Evolutionary conservation across 2,888 invertebrate species (phyloP).

Genomic region (Meteorus cinctellus): DNA sequence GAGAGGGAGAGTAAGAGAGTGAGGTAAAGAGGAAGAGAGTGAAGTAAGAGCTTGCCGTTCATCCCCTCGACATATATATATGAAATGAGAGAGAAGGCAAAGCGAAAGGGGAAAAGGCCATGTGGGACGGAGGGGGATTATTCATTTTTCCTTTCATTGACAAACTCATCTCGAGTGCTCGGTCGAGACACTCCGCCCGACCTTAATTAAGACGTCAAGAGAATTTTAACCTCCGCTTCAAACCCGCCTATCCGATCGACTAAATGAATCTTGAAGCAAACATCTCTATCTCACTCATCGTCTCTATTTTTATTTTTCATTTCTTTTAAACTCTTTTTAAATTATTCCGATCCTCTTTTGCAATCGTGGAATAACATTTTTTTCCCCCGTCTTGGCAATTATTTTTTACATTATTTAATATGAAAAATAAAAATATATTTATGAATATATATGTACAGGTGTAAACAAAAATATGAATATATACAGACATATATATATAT

Average conservation of each 20-base stretch:
- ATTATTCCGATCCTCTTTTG: constrained; percentile 32
- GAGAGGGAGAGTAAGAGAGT: constrained; percentile 9
- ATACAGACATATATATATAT: not conserved
- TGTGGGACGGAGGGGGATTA: constrained; percentile 41
- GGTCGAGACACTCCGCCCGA: constrained; percentile 38
- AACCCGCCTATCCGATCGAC: constrained; percentile 49
- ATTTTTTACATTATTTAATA: not conserved
- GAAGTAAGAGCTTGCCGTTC: constrained; percentile 30
- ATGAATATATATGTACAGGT: not conserved
- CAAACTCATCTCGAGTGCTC: constrained; percentile 46
- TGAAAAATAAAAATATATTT: not conserved
- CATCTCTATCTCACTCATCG: constrained; percentile 21
- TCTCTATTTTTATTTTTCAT: constrained; percentile 28
- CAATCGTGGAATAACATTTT: constrained; percentile 3
- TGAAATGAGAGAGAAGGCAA: not conserved
- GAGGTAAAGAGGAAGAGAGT: constrained; percentile 23
- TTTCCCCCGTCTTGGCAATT: not conserved
- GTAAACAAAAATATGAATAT: not conserved
- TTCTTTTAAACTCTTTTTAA: constrained; percentile 30
- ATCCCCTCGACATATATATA: constrained; percentile 21
- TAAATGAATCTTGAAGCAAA: constrained; percentile 50
- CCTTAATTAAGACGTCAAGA: constrained; percentile 47
- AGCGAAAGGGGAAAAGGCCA: constrained; percentile 44
- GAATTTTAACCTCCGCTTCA: constrained; percentile 50
- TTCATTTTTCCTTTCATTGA: constrained; percentile 45